Evolutionary conservation across 2,888 invertebrate species (phyloP), one percentile per base, ranked within the genome.

Genomic region (Deilephila elpenor): DNA sequence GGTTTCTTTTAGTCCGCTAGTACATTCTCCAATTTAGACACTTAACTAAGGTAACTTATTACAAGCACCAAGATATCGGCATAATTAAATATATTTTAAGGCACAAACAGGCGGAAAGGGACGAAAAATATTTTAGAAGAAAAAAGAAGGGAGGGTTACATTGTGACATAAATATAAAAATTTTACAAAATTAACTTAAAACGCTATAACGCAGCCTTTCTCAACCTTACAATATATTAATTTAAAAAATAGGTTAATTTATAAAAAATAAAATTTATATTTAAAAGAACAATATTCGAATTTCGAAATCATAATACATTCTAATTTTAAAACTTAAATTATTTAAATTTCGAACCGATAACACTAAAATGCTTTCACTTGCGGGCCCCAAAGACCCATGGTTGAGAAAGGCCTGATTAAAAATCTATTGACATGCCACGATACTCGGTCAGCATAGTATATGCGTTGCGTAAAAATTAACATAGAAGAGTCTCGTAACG

Each of bases 381-480:
- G 14, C 25, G 25, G 60, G 17, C 20, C 14, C 34, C 34, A 34
- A 19, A 19, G 29, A 67, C 11, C 37, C 37, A 64, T n/a, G 51
- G 44, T 67, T 67, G 67, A 51, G 67, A 67, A 67, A 67, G 44
- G 51, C 67, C 67, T 25, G 11, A 56, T 56, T 56, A 56, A 61
- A 34, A 62, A 62, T 8, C 62, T 19, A 67, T 64, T 64, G 64
- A 64, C 37, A 67, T 67, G 25, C 44, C 17, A 20, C n/a, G 25
- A 25, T 6, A 51, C 25, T n/a, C 44, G 20, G 25, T 25, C 19
- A 44, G 25, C 67, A 25, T 67, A 67, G 53, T 51, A 64, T 20
- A 78, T 73, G 59, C 74, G 73, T 83, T 82, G 79, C 83, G 84
- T 82, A 82, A 83, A 79, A 76, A 82, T 84, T 80, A 72, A 72